These are phyloP conservation scores for Acanthosepion lycidas DNA, from an alignment of 2,888 invertebrate genomes.

Conservation along the genomic window DNA sequence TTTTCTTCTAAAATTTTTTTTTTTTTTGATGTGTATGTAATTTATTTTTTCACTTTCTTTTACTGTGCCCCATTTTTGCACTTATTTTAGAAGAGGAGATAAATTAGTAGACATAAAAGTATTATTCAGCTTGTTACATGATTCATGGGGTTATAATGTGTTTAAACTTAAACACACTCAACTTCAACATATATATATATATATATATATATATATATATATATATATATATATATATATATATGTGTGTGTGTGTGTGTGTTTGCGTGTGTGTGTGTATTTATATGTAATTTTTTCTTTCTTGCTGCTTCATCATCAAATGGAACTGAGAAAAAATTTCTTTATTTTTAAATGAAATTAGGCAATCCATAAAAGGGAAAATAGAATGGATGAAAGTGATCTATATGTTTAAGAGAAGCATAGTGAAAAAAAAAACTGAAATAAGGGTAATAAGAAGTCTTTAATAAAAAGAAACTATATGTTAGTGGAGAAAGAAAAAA, in stretches of 20 bases:
- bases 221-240: background rate
- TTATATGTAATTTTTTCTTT: background rate
- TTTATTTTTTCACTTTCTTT: background rate
- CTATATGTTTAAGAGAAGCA: background rate
- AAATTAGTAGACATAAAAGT: background rate
- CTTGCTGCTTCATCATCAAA: background rate
- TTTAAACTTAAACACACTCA: slow-evolving; percentile 33
- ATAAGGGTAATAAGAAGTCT: background rate
- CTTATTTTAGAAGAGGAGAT: background rate
- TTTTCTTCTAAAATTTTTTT: background rate
- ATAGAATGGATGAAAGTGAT: background rate
- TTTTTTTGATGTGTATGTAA: background rate
- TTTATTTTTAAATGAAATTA: slow-evolving; percentile 8
- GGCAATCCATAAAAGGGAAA: background rate
- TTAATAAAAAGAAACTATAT: background rate
- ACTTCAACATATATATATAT: background rate
- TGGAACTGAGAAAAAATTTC: background rate
- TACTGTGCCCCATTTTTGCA: background rate
- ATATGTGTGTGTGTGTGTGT: background rate
- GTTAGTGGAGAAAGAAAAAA: background rate
- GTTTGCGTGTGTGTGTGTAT: no score
- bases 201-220: background rate
- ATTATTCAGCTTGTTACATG: slow-evolving; percentile 6
- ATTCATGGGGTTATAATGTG: background rate
- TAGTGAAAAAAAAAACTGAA: background rate